Conservation (phyloP, 2,797 vertebrate species). For the Coranthus polyacanthus region DNA sequence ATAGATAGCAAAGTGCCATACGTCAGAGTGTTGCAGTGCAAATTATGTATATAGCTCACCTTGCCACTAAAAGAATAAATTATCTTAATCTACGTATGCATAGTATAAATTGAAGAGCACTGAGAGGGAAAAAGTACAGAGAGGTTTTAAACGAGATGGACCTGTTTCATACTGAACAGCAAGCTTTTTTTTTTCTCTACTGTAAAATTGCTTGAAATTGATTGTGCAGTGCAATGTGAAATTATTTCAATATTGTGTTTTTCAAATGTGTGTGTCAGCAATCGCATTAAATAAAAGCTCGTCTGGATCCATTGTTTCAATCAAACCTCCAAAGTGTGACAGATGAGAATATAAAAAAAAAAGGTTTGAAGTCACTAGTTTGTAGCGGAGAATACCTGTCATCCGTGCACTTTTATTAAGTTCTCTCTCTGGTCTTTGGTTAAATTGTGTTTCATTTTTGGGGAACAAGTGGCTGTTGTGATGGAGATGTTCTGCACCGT, state of each 20-base stretch:
- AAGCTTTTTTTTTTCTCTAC: constrained; percentile 37
- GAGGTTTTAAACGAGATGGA: constrained; percentile 30
- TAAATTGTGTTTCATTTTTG: constrained; percentile 16
- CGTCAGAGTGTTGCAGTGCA: constrained; percentile 42
- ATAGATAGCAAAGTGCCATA: constrained; percentile 61
- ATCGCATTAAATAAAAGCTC: constrained; percentile 40
- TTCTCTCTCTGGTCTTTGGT: constrained; percentile 29
- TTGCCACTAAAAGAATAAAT: constrained; percentile 53
- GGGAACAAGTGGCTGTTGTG: constrained; percentile 24
- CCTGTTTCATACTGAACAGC: constrained; percentile 5
- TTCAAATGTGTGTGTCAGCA: constrained; percentile 45
- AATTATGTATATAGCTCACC: constrained; percentile 49
- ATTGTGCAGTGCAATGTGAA: constrained; percentile 68
- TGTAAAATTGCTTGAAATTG: constrained; percentile 66
- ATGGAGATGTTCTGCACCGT: constrained; percentile 33
- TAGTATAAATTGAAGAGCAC: constrained; percentile 36
- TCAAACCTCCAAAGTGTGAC: constrained; percentile 18
- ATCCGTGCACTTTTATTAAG: constrained; percentile 50
- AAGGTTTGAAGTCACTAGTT: constrained; percentile 22
- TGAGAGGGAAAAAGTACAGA: constrained; percentile 35
- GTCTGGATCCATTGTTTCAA: constrained; percentile 47
- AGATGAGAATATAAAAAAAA: constrained; percentile 21
- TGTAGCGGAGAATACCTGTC: constrained; percentile 29
- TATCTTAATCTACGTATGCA: constrained; percentile 14
- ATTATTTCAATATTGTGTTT: constrained; percentile 64